Evolutionary conservation across 2,113 vertebrate species (phyloP), one percentile per base, ranked within the genome.

Genomic region (Scomber scombrus): DNA sequence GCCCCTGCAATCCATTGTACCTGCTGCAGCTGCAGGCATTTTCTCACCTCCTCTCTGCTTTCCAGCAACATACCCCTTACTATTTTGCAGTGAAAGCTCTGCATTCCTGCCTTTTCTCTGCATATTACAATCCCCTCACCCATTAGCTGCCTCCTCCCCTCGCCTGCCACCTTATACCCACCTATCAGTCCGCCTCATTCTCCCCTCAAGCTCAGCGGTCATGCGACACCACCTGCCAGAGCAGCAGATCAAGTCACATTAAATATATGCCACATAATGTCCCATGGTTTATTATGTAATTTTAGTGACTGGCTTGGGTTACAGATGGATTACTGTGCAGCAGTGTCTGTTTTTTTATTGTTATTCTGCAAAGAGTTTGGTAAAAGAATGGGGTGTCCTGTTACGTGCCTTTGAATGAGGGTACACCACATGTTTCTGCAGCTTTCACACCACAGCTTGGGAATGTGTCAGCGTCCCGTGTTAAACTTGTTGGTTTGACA

Each of bases 331-430:
- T 81, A 84, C 58, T 3, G 52, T 11, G 31, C 57, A 75, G 72
- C 54, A 77, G 65, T 45, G n/a, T 56, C 10, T 56, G 16, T 71
- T 23, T 60, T 60, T 64, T 19, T 56, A 12, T 76, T 68, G 64
- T 82, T 85, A 56, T 80, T 75, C 64, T 52, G 82, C 16, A 14
- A 75, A 61, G 86, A 88, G 56, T 65, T 50, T 50, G 61, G 64
- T 77, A 47, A 57, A 78, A 84, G 34, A 23, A 70, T 1, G 7
- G 15, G 46, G 90, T 88, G 69, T 93, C 87, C 52, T 65, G 62
- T 93, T 93, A 85, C 93, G 52, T n/a, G 75, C 55, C 9, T 87
- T 84, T 90, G 84, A 90, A 86, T 75, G 76, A 84, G 61, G 40
- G 58, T 66, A 56, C 84, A 82, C 50, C 51, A 70, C 77, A 81